Evolutionary conservation across 2,797 vertebrate genomes (phyloP).

Genomic region (Falco biarmicus): DNA sequence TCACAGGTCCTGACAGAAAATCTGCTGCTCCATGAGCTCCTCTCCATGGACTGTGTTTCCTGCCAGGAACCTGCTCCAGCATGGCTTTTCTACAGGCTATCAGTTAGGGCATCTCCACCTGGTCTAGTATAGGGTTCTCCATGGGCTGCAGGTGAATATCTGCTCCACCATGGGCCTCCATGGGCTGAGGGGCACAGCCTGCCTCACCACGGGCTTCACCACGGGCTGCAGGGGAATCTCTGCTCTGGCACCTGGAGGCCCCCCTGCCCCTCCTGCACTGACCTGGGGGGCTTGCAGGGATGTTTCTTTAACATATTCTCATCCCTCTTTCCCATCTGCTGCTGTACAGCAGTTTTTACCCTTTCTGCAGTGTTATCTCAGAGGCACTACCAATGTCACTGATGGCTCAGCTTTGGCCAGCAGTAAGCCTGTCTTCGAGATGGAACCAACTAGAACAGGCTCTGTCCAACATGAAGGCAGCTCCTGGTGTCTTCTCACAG

Average conservation of each 20-base stretch:
- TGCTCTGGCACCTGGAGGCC: fast-evolving
- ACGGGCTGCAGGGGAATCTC: not conserved
- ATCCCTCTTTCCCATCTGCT: not conserved
- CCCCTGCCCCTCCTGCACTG: not conserved
- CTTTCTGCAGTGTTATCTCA: not conserved
- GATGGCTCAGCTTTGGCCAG: not conserved
- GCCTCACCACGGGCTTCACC: not conserved
- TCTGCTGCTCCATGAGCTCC: not conserved
- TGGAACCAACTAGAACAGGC: not conserved
- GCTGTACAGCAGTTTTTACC: not conserved
- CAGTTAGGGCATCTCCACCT: not conserved
- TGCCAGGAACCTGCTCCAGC: not conserved
- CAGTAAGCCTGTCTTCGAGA: not conserved
- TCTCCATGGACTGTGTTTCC: not conserved
- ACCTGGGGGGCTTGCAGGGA: not conserved
- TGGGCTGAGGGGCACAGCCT: not conserved
- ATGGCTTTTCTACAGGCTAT: not conserved
- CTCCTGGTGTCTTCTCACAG: not conserved
- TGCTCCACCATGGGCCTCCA: too few species aligned
- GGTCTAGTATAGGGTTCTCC: not conserved
- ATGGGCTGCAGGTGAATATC: too few species aligned
- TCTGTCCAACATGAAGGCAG: not conserved
- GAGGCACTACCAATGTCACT: fast-evolving
- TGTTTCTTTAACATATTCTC: not conserved
- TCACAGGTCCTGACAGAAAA: not conserved